phyloP scores from a whole-genome alignment of 2,888 invertebrate species.

The Ophion slaviceki region DNA sequence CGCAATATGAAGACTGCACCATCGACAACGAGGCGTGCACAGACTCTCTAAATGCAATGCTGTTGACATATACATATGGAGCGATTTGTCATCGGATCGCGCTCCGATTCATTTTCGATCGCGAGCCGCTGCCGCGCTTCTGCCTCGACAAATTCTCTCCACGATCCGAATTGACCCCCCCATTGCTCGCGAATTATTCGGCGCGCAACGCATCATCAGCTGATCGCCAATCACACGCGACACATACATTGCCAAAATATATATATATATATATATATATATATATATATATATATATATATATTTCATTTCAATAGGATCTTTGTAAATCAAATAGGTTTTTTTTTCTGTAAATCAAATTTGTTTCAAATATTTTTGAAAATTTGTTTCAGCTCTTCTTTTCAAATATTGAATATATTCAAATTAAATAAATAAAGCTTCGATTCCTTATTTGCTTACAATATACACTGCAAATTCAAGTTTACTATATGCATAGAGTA shows the following conservation, averaged over 20 bases:
- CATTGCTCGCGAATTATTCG: slow-evolving; percentile 15
- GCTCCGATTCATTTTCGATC: slow-evolving; percentile 49
- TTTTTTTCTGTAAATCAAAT: too few species aligned
- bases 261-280: too few species aligned
- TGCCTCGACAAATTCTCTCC: slow-evolving; percentile 18
- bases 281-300: too few species aligned
- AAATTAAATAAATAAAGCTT: too few species aligned
- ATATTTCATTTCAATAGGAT: too few species aligned
- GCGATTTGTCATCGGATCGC: slow-evolving; percentile 40
- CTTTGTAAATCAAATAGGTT: too few species aligned
- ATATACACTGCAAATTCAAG: too few species aligned
- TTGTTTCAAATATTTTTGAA: too few species aligned
- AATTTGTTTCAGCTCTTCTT: background rate
- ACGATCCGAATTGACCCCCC: slow-evolving; percentile 14
- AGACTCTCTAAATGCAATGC: slow-evolving; percentile 18
- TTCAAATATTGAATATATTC: background rate
- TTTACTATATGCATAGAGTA: too few species aligned
- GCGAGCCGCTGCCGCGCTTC: background rate
- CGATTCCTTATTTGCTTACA: too few species aligned
- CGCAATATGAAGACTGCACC: slow-evolving; percentile 11
- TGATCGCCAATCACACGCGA: background rate
- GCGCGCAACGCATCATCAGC: background rate
- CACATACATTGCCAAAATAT: too few species aligned
- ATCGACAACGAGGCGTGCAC: slow-evolving; percentile 26
- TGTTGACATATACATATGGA: slow-evolving; percentile 12